Evolutionary conservation across 2,113 vertebrate species (phyloP), one percentile per base, ranked within the genome.

Genomic region (Lamprologus lemairii): DNA sequence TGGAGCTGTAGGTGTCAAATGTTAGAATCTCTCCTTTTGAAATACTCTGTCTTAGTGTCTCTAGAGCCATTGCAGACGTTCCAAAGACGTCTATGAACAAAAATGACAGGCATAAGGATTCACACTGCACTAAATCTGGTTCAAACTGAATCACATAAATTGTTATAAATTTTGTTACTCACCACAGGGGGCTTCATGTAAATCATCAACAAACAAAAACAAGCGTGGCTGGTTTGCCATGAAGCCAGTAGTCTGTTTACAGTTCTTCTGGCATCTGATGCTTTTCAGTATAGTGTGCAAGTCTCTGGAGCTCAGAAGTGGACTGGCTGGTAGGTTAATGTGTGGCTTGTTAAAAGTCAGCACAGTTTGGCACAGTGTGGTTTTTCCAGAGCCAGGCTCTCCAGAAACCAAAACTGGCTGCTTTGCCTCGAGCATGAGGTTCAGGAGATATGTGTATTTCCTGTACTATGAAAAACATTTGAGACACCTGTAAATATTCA

Each of bases 191-290:
- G 97, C 96, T 86, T 97, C 89, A 63, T 98, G 97, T 65, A 98
- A 84, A 88, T 98, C 98, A 87, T 98, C 97, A 83, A 98, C 90
- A 90, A 95, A 97, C 42, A 98, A 89, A 80, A 97, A 92, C 31
- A 97, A 87, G 23, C 91, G 40, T 6, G 40, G 86, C 11, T 85
- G 82, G 81, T 93, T 95, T 73, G 13, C 42, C 9, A 3, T 10
- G 8, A 33, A 23, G 26, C 19, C 63, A 42, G 21, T 13, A 47
- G 21, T 23, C 2, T 85, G 26, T 78, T 85, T 31, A 19, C 21
- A 45, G 47, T 53, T 78, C 60, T 80, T 91, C 33, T 63, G 86
- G 58, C 7, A 63, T 35, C 87, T 82, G 23, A 95, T 88, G 86
- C 45, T 87, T 12, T 91, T 94, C 73, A 97, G 90, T 82, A 97